Evolutionary conservation across 2,888 invertebrate genomes (phyloP).

Genomic region (Temnothorax rugatulus): DNA sequence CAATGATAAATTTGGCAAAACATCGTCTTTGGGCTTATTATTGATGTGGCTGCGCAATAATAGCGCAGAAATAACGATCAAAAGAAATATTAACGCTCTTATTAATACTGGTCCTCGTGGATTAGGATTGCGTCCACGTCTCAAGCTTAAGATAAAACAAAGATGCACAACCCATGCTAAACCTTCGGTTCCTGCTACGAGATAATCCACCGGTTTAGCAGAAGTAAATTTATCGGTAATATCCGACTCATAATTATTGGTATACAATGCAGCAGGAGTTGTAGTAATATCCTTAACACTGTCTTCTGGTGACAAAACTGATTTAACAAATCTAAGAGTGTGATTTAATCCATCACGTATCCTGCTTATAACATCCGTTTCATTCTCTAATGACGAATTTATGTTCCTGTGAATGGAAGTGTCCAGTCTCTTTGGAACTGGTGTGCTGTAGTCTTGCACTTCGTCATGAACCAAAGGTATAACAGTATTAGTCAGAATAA

Average conservation of each 20-base stretch:
- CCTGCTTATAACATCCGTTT: slow-evolving; percentile 63
- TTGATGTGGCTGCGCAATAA: slow-evolving; percentile 89
- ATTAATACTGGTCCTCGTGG: slow-evolving; percentile 92
- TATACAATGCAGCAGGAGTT: slow-evolving; percentile 4
- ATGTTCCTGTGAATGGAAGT: slow-evolving; percentile 11
- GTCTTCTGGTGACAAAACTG: slow-evolving; percentile 74
- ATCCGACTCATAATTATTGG: slow-evolving; percentile 37
- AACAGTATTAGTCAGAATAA: slow-evolving; percentile 87
- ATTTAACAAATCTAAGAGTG: slow-evolving; percentile 73
- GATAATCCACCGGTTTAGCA: slow-evolving; percentile 89
- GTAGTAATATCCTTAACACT: slow-evolving; percentile 30
- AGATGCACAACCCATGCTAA: slow-evolving; percentile 94
- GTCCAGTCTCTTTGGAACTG: slow-evolving; percentile 1
- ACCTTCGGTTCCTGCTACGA: slow-evolving; percentile 90
- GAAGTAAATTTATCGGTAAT: slow-evolving; percentile 86
- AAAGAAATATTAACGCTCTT: slow-evolving; percentile 89
- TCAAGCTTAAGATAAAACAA: slow-evolving; percentile 91
- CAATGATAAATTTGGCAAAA: slow-evolving; percentile 86
- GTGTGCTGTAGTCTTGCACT: slow-evolving; percentile 20
- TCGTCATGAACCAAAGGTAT: slow-evolving; percentile 56
- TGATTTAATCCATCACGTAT: slow-evolving; percentile 70
- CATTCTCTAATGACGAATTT: slow-evolving; percentile 25
- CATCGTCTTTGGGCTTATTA: slow-evolving; percentile 77
- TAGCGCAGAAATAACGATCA: slow-evolving; percentile 89
- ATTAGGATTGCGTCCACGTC: slow-evolving; percentile 88